Evolutionary conservation across 1,140 invertebrate genomes (phyloP), one percentile per base, ranked within the genome.

Genomic region (Teleopsis dalmanni): DNA sequence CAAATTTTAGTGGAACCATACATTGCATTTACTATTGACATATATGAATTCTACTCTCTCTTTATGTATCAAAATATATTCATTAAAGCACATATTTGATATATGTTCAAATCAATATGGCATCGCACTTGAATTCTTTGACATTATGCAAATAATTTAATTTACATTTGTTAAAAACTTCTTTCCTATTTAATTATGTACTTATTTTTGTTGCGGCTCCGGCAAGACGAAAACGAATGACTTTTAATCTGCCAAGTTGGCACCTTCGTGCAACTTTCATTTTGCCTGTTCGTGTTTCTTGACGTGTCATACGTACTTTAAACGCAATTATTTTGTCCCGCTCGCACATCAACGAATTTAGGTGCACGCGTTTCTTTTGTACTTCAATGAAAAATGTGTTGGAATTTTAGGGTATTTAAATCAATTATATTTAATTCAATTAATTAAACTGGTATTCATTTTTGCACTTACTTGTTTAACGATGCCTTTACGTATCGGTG

Each of bases 191-290:
- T n/a, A n/a, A n/a, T n/a, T n/a, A n/a, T n/a, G n/a, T n/a, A n/a
- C n/a, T n/a, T n/a, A n/a, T n/a, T n/a, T n/a, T n/a, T 29, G 7
- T 29, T 29, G 27, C 13, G 27, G 11, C 16, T 22, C 10, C 19
- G 27, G 25, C 34, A 49, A 41, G 26, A 16, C 22, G 22, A 25
- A 43, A n/a, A 34, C 36, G 18, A 23, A 26, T 31, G 16, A 23
- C 16, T 45, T 38, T 36, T 35, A 67, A 67, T 67, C 57, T 67
- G 64, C 64, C 64, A 67, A 53, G 55, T 65, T 67, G 64, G 64
- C 64, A 67, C 61, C 62, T 64, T 42, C 26, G 22, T 49, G 18
- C 37, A 37, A 50, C 47, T 53, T 55, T 55, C 45, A 45, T 50
- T 53, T 42, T n/a, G 21, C 43, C 22, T 52, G 46, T 43, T 43